Conservation (phyloP, 2,888 invertebrate species). For the Lydus trimaculatus region DNA sequence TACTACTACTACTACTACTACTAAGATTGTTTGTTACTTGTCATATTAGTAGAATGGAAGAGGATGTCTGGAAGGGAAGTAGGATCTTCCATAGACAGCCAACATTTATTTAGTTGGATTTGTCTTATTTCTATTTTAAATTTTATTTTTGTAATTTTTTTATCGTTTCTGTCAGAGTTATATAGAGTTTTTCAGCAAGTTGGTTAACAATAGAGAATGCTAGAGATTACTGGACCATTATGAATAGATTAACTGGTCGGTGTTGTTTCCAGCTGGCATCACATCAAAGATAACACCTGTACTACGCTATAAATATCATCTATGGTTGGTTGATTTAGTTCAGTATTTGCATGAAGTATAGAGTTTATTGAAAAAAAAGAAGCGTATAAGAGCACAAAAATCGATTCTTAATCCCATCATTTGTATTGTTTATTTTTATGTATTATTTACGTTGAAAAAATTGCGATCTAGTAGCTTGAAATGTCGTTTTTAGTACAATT, state of each 20-base stretch:
- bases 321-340: slow-evolving; percentile 16
- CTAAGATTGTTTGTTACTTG: slow-evolving; percentile 23
- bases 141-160: background rate
- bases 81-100: background rate
- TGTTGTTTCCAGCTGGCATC: slow-evolving; percentile 26
- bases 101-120: slow-evolving; percentile 5
- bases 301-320: slow-evolving; percentile 22
- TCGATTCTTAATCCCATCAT: no score
- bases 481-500: slow-evolving; percentile 12
- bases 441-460: background rate
- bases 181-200: background rate
- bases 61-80: background rate
- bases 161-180: background rate
- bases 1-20: slow-evolving; percentile 13
- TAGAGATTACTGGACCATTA: slow-evolving; percentile 22
- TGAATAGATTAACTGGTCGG: slow-evolving; percentile 24
- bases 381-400: background rate
- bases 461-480: background rate
- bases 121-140: slow-evolving; percentile 1
- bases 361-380: background rate
- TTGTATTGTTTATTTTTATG: background rate
- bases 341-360: slow-evolving; percentile 2
- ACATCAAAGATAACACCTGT: slow-evolving; percentile 33
- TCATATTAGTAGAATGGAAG: slow-evolving; percentile 17
- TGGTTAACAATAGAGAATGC: slow-evolving; percentile 12